Percentiles rank a stretch among this genome's conserved stretches.
phyloP scores from a whole-genome alignment of 2,888 invertebrate species.

The Balanococcus diminutus region DNA sequence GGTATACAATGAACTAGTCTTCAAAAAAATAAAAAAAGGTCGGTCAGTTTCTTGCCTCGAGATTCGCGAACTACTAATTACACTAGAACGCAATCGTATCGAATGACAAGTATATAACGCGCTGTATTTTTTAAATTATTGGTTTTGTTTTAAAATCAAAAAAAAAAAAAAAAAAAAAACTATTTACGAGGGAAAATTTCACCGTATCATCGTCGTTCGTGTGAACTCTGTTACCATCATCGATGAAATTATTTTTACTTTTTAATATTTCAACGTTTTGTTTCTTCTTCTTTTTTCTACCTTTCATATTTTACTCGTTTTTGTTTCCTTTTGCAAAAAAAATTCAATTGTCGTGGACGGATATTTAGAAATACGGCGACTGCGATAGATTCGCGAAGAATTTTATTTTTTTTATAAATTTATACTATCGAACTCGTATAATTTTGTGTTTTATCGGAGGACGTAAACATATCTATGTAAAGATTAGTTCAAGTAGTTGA shows the following conservation, averaged over 20 bases:
- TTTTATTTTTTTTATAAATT: neutral
- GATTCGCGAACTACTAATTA: neutral
- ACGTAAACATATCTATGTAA: slow-evolving; percentile 39
- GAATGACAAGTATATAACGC: neutral
- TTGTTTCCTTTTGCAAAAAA: neutral
- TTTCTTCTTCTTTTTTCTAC: neutral
- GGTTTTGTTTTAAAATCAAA: neutral
- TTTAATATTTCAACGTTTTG: neutral
- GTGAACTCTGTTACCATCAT: slow-evolving; percentile 6
- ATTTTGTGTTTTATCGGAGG: neutral
- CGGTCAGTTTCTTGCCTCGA: slow-evolving; percentile 22
- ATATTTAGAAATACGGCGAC: neutral
- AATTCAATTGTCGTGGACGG: neutral
- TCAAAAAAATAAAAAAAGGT: neutral
- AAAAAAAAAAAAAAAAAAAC: neutral
- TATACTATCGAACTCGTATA: neutral
- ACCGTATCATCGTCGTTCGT: neutral
- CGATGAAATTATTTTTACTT: neutral
- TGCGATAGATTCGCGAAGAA: slow-evolving; percentile 1
- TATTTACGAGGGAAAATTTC: neutral
- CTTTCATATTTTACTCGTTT: neutral
- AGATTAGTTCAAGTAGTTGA: slow-evolving; percentile 23
- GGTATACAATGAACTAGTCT: neutral
- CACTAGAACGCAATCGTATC: neutral
- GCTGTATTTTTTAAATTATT: slow-evolving; percentile 1